Conservation (phyloP, 2,888 invertebrate species). For the Rhamnusium bicolor region DNA sequence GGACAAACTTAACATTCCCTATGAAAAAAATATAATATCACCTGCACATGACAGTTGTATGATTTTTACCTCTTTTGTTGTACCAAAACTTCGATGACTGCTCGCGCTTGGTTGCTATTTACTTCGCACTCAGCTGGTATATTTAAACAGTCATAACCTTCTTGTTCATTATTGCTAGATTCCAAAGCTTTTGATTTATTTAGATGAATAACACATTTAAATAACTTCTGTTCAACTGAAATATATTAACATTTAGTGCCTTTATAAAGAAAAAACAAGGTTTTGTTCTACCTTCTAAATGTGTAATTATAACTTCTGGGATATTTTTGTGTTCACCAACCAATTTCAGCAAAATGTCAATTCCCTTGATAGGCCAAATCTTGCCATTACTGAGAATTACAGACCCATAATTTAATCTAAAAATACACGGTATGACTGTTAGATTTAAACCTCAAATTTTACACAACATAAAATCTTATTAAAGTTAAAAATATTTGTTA, state of each 20-base stretch:
- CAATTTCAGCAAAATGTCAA: slow-evolving; percentile 71
- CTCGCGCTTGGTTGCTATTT: slow-evolving; percentile 67
- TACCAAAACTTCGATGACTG: slow-evolving; percentile 69
- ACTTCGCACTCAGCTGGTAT: slow-evolving; percentile 63
- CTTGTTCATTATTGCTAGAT: slow-evolving; percentile 43
- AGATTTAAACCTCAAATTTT: too few species aligned
- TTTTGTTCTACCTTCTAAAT: slow-evolving; percentile 72
- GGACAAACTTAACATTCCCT: slow-evolving; percentile 24
- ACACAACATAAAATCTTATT: too few species aligned
- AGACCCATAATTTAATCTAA: slow-evolving; percentile 72
- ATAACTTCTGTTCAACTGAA: slow-evolving; percentile 41
- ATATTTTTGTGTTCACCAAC: slow-evolving; percentile 71
- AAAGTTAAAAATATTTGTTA: too few species aligned
- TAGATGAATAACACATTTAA: slow-evolving; percentile 59
- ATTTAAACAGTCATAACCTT: slow-evolving; percentile 57
- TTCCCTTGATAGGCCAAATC: slow-evolving; percentile 66
- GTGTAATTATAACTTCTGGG: slow-evolving; percentile 72
- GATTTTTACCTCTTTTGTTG: slow-evolving; percentile 57
- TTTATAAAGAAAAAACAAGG: not conserved
- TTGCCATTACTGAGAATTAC: slow-evolving; percentile 71
- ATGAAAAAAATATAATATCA: too few species aligned
- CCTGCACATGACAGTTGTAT: too few species aligned
- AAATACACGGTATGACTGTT: not conserved
- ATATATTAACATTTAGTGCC: slow-evolving; percentile 48
- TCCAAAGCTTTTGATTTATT: slow-evolving; percentile 41